Percentiles rank a stretch among this genome's conserved stretches.
phyloP scores from a whole-genome alignment of 2,113 vertebrate genomes.

The Apeltes quadracus region DNA sequence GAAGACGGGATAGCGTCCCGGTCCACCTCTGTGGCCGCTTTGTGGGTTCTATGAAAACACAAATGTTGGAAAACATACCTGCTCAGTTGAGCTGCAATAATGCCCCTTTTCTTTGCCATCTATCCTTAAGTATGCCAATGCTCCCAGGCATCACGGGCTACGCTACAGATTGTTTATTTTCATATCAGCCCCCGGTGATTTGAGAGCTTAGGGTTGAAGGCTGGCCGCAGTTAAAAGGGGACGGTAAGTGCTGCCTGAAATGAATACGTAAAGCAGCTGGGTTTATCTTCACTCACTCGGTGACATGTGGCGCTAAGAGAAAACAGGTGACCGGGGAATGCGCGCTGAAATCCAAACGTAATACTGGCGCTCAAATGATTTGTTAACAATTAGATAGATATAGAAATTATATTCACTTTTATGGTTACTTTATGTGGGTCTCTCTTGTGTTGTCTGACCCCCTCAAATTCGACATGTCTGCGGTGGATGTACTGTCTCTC shows the following conservation, averaged over 20 bases:
- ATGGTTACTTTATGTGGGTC: neutral
- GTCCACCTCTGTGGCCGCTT: conserved; percentile 53
- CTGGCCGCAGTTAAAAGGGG: conserved; percentile 67
- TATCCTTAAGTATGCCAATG: conserved; percentile 32
- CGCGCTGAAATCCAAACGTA: conserved; percentile 54
- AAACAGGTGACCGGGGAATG: conserved; percentile 79
- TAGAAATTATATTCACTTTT: neutral
- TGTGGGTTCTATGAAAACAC: conserved; percentile 37
- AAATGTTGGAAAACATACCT: conserved; percentile 41
- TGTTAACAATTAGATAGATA: conserved; percentile 34
- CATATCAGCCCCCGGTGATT: conserved; percentile 56
- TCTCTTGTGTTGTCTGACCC: neutral
- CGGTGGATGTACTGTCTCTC: neutral
- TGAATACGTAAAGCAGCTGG: conserved; percentile 77
- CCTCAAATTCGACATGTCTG: neutral
- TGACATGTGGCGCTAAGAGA: conserved; percentile 75
- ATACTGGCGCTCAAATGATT: conserved; percentile 59
- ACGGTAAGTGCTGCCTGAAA: conserved; percentile 69
- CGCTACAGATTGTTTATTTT: conserved; percentile 61
- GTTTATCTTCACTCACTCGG: conserved; percentile 69
- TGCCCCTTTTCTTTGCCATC: neutral
- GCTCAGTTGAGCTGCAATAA: conserved; percentile 11
- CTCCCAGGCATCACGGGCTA: conserved; percentile 33
- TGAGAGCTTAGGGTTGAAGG: conserved; percentile 58
- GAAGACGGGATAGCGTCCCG: conserved; percentile 40